Percentiles rank a stretch among this genome's conserved stretches.
Conservation (phyloP, 1,140 invertebrate species). For the Aphelinus atriplicis region DNA sequence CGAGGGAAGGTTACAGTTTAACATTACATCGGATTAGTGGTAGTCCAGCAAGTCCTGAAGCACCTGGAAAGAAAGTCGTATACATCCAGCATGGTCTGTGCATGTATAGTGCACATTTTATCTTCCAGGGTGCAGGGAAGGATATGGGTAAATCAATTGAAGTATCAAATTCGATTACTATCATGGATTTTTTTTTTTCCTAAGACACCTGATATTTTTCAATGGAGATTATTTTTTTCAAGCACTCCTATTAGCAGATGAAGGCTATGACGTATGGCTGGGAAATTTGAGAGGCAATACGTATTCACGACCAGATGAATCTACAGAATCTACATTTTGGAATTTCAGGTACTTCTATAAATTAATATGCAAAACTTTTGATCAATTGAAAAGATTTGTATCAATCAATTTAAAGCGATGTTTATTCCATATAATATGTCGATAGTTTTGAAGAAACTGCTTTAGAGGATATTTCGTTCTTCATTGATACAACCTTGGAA, state of each 20-base stretch:
- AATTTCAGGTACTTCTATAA: conserved; percentile 57
- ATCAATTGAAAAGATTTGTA: neutral
- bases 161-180: no score
- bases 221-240: neutral
- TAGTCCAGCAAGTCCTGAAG: conserved; percentile 32
- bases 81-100: conserved; percentile 43
- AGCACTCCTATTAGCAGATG: conserved; percentile 56
- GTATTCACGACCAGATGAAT: conserved; percentile 56
- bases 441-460: conserved; percentile 2
- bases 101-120: no score
- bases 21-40: conserved; percentile 67
- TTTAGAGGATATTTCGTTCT: conserved; percentile 68
- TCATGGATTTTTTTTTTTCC: no score
- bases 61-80: conserved; percentile 20
- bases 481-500: conserved; percentile 67
- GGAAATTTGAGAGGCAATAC: conserved; percentile 65
- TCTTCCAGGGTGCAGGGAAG: no score
- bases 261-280: conserved; percentile 67
- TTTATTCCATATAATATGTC: neutral
- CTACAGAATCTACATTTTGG: conserved; percentile 53
- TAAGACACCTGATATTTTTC: no score
- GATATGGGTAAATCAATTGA: no score
- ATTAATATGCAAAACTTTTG: conserved; percentile 48
- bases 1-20: conserved; percentile 71
- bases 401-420: conserved; percentile 1